Evolutionary conservation across 2,797 vertebrate genomes (phyloP), one percentile per base, ranked within the genome.

Genomic region (Platyrinchus mystaceus): DNA sequence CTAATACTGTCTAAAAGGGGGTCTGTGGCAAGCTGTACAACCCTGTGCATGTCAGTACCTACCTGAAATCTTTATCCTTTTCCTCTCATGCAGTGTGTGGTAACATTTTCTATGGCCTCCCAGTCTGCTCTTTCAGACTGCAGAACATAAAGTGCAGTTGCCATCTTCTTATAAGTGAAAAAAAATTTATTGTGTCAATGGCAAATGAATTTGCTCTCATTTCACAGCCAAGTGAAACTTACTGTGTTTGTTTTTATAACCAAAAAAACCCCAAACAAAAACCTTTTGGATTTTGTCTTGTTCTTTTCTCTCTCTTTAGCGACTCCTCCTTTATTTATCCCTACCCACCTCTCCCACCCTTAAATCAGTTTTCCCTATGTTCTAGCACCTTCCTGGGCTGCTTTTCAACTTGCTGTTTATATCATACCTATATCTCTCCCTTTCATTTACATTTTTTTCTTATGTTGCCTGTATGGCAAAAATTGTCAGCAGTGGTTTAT

Each of bases 211-310:
- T 95, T 89, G 47, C 47, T 88, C 10, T 82, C n/a, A 23, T 88
- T 90, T 81, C 67, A 79, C 32, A 73, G 87, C 44, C 80, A 87
- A 90, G 44, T 86, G 41, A 89, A 93, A 90, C 64, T 76, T 82
- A 24, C 83, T 44, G 3, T 46, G 28, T 81, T 93, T 90, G 20
- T 34, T 86, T 94, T 86, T 73, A 55, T 71, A 71, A 59, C 14
- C 10, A 76, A 62, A 56, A 58, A 78, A 24, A 50, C 3, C 12
- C 3, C 12, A 86, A 92, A 84, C n/a, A 92, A 68, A 84, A 77
- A 27, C 14, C 14, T 58, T 56, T 56, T 7, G 6, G 37, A 95
- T 92, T 84, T 84, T 73, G 18, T 60, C 34, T 39, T 89, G 19
- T 69, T 93, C 47, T 84, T 91, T 86, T 70, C 44, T 76, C n/a